These are phyloP conservation scores for Todiramphus saurophagus DNA, from an alignment of 2,113 vertebrate species.

Conservation along the genomic window DNA sequence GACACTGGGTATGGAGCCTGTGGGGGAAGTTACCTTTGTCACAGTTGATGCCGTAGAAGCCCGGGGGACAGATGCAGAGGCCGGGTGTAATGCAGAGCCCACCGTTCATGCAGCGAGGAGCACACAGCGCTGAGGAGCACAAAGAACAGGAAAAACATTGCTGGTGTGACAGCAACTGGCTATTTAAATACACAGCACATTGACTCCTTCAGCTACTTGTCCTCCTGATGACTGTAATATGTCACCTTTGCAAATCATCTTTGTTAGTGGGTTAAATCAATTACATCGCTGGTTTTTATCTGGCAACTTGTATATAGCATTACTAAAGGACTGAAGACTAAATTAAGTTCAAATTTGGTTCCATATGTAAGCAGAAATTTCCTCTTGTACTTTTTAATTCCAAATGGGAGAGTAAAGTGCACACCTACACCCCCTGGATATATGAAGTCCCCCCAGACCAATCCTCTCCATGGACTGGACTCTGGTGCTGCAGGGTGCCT, in stretches of 20 bases:
- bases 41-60: slow-evolving; percentile 86
- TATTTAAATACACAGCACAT: background rate
- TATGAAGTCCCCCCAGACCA: background rate
- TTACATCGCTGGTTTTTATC: background rate
- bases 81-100: slow-evolving; percentile 87
- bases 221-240: background rate
- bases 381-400: background rate
- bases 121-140: slow-evolving; percentile 77
- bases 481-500: background rate
- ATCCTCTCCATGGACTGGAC: too few relatives aligned
- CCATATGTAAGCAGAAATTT: background rate
- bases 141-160: background rate
- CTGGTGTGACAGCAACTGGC: background rate
- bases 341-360: background rate
- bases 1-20: accelerated
- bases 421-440: background rate
- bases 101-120: slow-evolving; percentile 83
- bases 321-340: background rate
- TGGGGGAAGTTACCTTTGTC: slow-evolving; percentile 81
- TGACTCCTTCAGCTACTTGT: background rate
- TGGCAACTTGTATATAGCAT: background rate
- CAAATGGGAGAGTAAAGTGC: background rate
- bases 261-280: background rate
- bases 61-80: slow-evolving; percentile 87
- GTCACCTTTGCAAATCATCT: background rate